These are phyloP conservation scores for Mustela erminea DNA, from an alignment of 2,797 vertebrate species.

Conservation along the genomic window DNA sequence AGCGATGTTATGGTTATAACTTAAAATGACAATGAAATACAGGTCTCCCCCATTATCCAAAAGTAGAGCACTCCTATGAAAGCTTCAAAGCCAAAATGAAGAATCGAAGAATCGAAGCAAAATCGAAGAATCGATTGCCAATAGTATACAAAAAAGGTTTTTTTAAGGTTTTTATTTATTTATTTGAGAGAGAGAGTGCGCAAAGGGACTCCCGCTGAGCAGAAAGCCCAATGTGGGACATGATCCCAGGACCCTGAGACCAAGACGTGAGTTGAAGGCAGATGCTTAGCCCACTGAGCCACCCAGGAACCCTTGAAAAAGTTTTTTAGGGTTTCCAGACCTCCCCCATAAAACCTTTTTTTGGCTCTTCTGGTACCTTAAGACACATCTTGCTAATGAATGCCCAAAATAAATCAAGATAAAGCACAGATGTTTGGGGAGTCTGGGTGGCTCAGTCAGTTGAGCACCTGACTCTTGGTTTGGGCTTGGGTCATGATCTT, in stretches of 20 bases:
- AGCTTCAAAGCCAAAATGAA: not conserved
- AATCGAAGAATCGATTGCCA: not conserved
- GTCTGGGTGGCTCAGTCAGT: not conserved
- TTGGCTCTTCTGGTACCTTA: not conserved
- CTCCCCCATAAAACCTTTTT: not conserved
- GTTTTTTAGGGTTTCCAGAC: not conserved
- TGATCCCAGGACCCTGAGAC: too few relatives aligned
- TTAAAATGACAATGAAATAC: conserved; percentile 45
- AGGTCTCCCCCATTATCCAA: not conserved
- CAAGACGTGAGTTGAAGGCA: too few relatives aligned
- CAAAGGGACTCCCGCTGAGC: too few relatives aligned
- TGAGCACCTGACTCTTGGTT: not conserved
- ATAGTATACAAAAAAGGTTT: not conserved
- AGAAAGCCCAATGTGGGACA: accelerated
- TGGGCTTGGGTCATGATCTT: not conserved
- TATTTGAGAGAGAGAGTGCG: too few relatives aligned
- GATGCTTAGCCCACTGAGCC: too few relatives aligned
- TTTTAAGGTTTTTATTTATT: too few relatives aligned
- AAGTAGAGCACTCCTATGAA: not conserved
- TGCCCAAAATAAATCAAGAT: not conserved
- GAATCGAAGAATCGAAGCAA: not conserved
- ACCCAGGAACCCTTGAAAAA: not conserved
- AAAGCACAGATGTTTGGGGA: not conserved
- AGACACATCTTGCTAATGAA: not conserved
- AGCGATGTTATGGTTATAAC: not conserved